These are phyloP conservation scores for Eucidaris tribuloides DNA, from an alignment of 35 echinoderm and acorn worm species.

Conservation along the genomic window DNA sequence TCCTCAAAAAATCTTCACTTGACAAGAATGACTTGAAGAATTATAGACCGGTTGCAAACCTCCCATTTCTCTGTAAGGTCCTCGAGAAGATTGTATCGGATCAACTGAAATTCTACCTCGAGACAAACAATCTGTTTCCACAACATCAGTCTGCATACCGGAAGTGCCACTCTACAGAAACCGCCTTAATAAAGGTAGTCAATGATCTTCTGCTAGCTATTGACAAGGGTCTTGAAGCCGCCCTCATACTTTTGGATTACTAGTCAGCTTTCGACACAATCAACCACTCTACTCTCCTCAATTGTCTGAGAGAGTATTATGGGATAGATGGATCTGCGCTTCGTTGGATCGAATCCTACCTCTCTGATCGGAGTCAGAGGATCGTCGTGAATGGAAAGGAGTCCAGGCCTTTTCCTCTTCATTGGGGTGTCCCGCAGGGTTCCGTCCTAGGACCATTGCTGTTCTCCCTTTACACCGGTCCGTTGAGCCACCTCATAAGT, in stretches of 20 bases:
- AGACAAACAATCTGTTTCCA: not conserved
- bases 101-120: not conserved
- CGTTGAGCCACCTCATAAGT: not conserved
- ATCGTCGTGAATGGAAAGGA: not conserved
- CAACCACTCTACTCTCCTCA: not conserved
- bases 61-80: constrained; percentile 25
- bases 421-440: not conserved
- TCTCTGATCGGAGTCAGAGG: constrained; percentile 8
- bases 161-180: constrained; percentile 6
- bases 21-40: constrained; percentile 33
- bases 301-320: not conserved
- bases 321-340: not conserved
- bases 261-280: constrained; percentile 29
- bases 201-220: constrained; percentile 27
- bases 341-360: constrained; percentile 16
- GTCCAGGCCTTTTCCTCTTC: not conserved
- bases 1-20: constrained; percentile 37
- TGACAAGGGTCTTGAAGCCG: constrained; percentile 12
- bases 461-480: not conserved
- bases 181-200: constrained; percentile 14
- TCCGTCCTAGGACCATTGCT: too few species aligned
- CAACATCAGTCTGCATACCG: not conserved
- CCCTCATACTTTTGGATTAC: constrained; percentile 25
- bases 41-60: constrained; percentile 47
- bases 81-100: constrained; percentile 30